Evolutionary conservation across 2,888 invertebrate genomes (phyloP).

Genomic region (Gymnoscelis rufifasciata): DNA sequence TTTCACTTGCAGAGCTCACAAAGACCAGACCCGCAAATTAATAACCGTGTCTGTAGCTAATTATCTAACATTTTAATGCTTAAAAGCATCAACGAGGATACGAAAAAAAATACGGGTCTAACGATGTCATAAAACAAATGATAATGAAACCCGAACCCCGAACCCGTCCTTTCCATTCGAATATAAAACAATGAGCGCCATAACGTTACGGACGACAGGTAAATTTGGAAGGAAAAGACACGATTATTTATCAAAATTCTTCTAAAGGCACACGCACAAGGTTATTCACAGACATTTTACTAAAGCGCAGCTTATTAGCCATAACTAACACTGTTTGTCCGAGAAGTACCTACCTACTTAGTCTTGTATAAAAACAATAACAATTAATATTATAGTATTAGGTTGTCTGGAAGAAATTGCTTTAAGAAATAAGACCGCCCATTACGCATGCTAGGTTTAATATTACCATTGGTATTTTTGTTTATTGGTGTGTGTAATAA

Average conservation of each 20-base stretch:
- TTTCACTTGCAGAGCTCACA: background rate
- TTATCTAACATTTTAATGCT: conserved; percentile 1
- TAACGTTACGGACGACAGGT: conserved; percentile 40
- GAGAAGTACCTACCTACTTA: too few relatives aligned
- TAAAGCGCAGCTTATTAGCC: too few relatives aligned
- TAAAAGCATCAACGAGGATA: conserved; percentile 1
- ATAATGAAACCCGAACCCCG: conserved; percentile 28
- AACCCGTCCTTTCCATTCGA: conserved; percentile 27
- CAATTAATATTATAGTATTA: too few relatives aligned
- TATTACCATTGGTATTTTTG: too few relatives aligned
- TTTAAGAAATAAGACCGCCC: too few relatives aligned
- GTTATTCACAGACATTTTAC: background rate
- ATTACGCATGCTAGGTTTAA: too few relatives aligned
- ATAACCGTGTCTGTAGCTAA: conserved; percentile 1
- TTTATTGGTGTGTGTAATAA: too few relatives aligned
- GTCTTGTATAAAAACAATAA: too few relatives aligned
- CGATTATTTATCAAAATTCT: conserved; percentile 53
- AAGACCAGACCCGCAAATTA: background rate
- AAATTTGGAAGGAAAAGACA: conserved; percentile 48
- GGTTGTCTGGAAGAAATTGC: too few relatives aligned
- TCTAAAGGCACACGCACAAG: conserved; percentile 13
- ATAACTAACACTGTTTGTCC: too few relatives aligned
- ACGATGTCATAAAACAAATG: conserved; percentile 27
- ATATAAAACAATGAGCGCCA: conserved; percentile 31
- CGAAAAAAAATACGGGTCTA: conserved; percentile 12